Evolutionary conservation across 2,888 invertebrate genomes (phyloP).

Genomic region (Leptopterna dolabrata): DNA sequence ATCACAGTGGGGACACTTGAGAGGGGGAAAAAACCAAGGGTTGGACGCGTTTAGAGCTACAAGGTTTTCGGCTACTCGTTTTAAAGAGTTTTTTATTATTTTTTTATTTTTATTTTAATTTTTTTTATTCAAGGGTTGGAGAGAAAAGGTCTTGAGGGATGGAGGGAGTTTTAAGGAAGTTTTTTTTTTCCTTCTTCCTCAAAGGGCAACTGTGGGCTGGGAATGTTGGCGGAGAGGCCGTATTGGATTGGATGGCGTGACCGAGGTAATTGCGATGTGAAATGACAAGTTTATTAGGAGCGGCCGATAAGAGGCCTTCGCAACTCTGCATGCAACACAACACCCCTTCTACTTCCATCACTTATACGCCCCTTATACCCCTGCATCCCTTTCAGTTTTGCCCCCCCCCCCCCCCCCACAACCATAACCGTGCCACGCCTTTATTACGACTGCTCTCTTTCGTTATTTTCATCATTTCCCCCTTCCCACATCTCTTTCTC

Average conservation of each 20-base stretch:
- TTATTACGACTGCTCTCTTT: neutral
- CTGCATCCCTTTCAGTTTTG: neutral
- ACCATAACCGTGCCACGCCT: neutral
- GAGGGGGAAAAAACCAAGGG: neutral
- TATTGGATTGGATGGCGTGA: slow-evolving; percentile 44
- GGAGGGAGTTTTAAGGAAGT: neutral
- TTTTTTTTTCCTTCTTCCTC: neutral
- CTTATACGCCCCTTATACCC: neutral
- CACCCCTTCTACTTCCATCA: neutral
- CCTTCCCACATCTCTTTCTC: neutral
- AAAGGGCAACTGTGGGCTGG: neutral
- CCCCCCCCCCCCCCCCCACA: neutral
- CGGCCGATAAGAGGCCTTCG: slow-evolving; percentile 16
- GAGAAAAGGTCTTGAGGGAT: neutral
- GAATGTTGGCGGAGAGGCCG: neutral
- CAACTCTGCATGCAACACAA: slow-evolving; percentile 38
- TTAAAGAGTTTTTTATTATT: neutral
- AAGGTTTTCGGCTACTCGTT: neutral
- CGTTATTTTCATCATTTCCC: neutral
- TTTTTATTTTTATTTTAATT: too few relatives aligned
- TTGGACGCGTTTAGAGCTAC: neutral
- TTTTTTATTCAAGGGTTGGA: neutral
- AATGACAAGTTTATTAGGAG: slow-evolving; percentile 56
- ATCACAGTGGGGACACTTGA: neutral
- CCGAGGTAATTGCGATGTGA: slow-evolving; percentile 52